A percentile compares a stretch with the other conserved stretches of the same genome.
Evolutionary conservation across 2,113 vertebrate species (phyloP).

Genomic region (Nycticryphes semicollaris): DNA sequence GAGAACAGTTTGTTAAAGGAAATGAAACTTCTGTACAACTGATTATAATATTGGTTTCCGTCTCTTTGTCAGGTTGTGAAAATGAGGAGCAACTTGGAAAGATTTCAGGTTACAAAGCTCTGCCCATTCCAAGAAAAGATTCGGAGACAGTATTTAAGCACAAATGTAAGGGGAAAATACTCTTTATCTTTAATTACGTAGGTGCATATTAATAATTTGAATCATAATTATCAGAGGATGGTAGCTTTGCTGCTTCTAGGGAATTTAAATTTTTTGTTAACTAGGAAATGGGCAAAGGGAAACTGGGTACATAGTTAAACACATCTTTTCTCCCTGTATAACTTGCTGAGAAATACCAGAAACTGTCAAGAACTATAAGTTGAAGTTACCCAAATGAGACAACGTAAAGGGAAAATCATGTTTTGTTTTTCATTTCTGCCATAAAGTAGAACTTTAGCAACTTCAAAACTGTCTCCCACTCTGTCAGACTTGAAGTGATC

Average conservation of each 20-base stretch:
- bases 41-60: background rate
- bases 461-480: background rate
- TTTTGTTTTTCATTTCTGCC: background rate
- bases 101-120: constrained; percentile 95
- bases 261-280: background rate
- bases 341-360: background rate
- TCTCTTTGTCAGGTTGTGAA: constrained; percentile 85
- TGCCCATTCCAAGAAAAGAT: constrained; percentile 96
- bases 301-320: background rate
- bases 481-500: background rate
- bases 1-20: background rate
- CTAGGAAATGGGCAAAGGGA: background rate
- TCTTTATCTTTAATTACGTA: background rate
- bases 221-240: background rate
- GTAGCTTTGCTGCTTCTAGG: background rate
- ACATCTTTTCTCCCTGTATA: background rate
- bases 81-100: constrained; percentile 96
- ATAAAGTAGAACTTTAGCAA: background rate
- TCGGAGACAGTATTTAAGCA: constrained; percentile 94
- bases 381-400: background rate
- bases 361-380: background rate
- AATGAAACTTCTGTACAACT: background rate
- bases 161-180: constrained; percentile 85
- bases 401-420: background rate
- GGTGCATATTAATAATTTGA: background rate